Percentiles rank a stretch among this genome's conserved stretches.
phyloP scores from a whole-genome alignment of 2,797 vertebrate genomes.

The Anomalospiza imberbis region DNA sequence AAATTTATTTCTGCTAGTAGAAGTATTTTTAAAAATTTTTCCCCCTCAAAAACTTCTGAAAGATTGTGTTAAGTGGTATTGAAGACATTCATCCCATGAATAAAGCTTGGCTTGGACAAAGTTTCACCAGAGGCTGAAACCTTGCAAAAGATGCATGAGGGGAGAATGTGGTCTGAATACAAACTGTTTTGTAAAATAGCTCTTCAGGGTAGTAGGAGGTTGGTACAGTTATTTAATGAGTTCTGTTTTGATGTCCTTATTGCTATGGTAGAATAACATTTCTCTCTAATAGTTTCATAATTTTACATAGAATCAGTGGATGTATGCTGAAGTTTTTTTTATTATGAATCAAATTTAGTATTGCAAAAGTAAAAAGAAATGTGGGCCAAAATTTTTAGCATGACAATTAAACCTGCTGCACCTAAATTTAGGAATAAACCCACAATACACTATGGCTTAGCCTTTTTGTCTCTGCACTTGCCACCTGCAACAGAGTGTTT shows the following conservation, averaged over 20 bases:
- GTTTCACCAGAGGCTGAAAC: not conserved
- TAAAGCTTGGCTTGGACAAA: not conserved
- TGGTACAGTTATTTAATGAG: not conserved
- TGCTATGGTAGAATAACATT: not conserved
- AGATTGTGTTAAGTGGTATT: not conserved
- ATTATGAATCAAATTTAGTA: not conserved
- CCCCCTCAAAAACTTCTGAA: not conserved
- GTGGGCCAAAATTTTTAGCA: not conserved
- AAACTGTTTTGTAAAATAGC: not conserved
- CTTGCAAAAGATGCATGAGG: not conserved
- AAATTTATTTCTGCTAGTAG: not conserved
- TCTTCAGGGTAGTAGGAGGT: not conserved
- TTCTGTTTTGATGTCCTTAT: not conserved
- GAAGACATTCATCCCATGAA: accelerated
- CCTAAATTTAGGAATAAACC: not conserved
- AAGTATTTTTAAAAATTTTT: not conserved
- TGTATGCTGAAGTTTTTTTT: not conserved
- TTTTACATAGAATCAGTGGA: not conserved
- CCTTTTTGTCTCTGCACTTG: not conserved
- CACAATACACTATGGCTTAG: not conserved
- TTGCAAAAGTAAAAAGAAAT: not conserved
- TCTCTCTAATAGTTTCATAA: not conserved
- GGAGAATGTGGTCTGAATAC: not conserved
- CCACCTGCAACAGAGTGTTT: not conserved
- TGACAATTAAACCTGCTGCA: not conserved